These are phyloP conservation scores for Tyrannus savana DNA, from an alignment of 2,113 vertebrate genomes.

Conservation along the genomic window DNA sequence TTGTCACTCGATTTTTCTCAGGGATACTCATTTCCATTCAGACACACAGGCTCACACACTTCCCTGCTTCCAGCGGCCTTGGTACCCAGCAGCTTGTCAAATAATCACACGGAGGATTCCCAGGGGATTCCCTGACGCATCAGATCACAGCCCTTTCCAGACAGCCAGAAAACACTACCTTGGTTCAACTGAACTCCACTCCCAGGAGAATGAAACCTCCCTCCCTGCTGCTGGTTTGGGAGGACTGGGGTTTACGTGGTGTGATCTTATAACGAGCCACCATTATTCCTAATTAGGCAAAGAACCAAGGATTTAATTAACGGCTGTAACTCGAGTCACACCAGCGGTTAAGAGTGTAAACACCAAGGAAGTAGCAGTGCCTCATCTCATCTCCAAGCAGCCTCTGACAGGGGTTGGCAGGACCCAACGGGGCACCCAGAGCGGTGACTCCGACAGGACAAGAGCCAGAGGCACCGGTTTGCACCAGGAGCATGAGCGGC, in stretches of 20 bases:
- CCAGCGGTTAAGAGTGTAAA: not conserved
- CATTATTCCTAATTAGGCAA: not conserved
- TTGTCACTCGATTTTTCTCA: not conserved
- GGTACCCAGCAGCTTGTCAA: not conserved
- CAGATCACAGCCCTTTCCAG: not conserved
- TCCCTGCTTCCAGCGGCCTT: not conserved
- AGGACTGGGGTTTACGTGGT: not conserved
- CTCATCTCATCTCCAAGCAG: not conserved
- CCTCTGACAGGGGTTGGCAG: not conserved
- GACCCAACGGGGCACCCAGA: not conserved
- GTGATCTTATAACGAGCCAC: not conserved
- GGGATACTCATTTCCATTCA: not conserved
- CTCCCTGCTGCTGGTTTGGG: not conserved
- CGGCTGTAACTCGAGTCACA: not conserved
- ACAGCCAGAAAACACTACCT: not conserved
- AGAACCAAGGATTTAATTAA: conserved; percentile 13
- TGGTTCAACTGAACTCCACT: not conserved
- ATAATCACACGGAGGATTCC: not conserved
- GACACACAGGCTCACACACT: not conserved
- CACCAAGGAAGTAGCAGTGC: not conserved
- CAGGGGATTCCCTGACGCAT: not conserved
- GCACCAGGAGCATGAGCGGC: not conserved
- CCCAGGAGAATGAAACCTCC: not conserved
- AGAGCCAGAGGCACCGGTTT: not conserved
- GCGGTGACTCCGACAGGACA: accelerated